Evolutionary conservation across 1,140 invertebrate genomes (phyloP).

Genomic region (Neomicropteryx cornuta): DNA sequence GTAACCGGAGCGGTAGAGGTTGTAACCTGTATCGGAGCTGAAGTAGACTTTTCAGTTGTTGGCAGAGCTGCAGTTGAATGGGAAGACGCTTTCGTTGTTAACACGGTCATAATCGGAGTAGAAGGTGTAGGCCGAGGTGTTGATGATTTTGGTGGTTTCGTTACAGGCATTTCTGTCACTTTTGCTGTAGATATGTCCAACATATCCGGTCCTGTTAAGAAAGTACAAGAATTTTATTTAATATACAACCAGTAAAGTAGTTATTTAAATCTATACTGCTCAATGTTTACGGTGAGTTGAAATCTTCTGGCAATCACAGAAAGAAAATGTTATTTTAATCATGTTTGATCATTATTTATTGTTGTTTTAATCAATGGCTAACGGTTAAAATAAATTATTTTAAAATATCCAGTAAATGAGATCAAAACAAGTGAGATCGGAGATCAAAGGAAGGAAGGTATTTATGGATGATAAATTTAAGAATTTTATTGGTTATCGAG

Average conservation of each 20-base stretch:
- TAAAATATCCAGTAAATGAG: background rate
- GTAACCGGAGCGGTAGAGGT: no score
- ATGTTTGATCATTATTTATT: background rate
- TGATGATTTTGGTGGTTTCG: conserved; percentile 3
- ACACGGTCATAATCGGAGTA: conserved; percentile 18
- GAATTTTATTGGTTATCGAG: background rate
- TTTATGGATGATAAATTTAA: background rate
- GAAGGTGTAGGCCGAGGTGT: background rate
- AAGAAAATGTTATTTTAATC: background rate
- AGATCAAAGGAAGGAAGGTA: background rate
- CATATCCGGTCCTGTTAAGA: no score
- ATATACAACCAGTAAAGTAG: no score
- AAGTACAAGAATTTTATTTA: no score
- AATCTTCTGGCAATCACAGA: conserved; percentile 20
- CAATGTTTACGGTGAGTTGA: no score
- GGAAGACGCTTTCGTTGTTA: conserved; percentile 11
- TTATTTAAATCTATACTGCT: no score
- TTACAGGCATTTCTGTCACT: conserved; percentile 19
- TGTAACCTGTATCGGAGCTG: no score
- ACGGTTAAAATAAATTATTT: background rate
- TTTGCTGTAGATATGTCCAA: no score
- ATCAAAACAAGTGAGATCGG: background rate
- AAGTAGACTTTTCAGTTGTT: conserved; percentile 14
- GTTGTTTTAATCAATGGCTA: background rate
- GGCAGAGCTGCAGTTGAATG: conserved; percentile 16